Conservation (phyloP, 2,888 invertebrate genomes). For the Drosophila dives region DNA sequence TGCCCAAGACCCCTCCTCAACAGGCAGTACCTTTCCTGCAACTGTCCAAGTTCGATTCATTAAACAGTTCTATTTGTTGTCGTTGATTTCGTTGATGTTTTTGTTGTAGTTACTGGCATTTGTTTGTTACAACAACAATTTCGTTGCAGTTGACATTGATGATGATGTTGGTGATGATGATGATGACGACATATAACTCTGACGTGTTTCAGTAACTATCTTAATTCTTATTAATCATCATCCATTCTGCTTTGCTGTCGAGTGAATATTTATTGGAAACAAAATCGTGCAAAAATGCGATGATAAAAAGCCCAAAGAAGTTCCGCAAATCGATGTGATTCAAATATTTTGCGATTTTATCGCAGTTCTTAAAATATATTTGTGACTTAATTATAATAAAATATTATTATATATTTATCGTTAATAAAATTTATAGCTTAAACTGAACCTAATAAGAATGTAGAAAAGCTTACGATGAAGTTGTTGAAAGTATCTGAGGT, state of each 20-base stretch:
- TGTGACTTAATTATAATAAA: background rate
- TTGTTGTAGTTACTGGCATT: conserved; percentile 48
- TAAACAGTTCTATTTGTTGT: conserved; percentile 75
- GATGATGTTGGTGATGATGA: conserved; percentile 19
- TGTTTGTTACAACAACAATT: conserved; percentile 67
- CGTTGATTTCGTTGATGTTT: conserved; percentile 22
- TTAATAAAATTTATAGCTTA: background rate
- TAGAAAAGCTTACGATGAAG: background rate
- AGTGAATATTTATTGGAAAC: conserved; percentile 36
- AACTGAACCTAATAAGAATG: background rate
- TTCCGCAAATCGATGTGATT: background rate
- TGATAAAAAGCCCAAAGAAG: conserved; percentile 9
- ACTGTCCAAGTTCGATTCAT: conserved; percentile 58
- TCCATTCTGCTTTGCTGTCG: conserved; percentile 48
- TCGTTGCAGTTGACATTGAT: conserved; percentile 76
- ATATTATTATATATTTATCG: background rate
- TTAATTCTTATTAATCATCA: conserved; percentile 9
- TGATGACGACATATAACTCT: conserved; percentile 5
- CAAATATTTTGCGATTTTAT: background rate
- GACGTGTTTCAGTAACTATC: conserved; percentile 21
- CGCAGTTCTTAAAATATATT: background rate
- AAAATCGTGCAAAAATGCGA: conserved; percentile 21
- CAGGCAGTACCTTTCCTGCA: conserved; percentile 10
- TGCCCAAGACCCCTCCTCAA: background rate
- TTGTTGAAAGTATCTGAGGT: background rate